Evolutionary conservation across 2,797 vertebrate species (phyloP), one percentile per base, ranked within the genome.

Genomic region (Nannoperca australis): DNA sequence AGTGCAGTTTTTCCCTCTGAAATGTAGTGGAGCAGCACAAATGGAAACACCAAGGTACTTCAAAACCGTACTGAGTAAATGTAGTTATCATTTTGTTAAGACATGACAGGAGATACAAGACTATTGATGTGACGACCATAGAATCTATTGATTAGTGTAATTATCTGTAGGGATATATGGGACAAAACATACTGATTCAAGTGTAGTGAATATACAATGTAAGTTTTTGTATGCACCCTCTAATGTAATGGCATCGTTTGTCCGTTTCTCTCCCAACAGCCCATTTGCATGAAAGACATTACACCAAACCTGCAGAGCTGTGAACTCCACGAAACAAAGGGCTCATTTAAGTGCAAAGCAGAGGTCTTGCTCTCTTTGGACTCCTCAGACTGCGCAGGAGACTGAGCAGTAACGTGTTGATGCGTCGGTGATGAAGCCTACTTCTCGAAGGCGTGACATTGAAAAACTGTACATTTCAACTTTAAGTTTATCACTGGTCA

Each of bases 231-330:
- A 1, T 36, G 2, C n/a, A 3, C 1, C 4, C 20, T 49, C 12
- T 49, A 10, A 45, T 55, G 2, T 47, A 14, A 51, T n/a, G 0
- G 2, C n/a, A 49, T 70, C 0, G n/a, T 76, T 53, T 84, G 0
- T 64, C 1, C 58, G 11, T 56, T 73, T 85, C 17, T 82, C 30
- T 83, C 69, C 56, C 49, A 54, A 50, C 93, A 97, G 97, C 86
- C 86, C 0, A 40, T 93, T 51, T 96, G 96, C 0, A 81, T 96
- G 72, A 94, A 81, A 64, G 93, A 95, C 4, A 79, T 95, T 36
- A 79, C 91, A 47, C 94, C 95, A 1, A 85, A 96, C 70, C 94
- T 94, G 55, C 90, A 82, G 85, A 97, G 94, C 93, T 97, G 96
- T 61, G 80, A 93, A 83, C 85, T 85, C 58, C 91, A 89, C 0